Conservation (phyloP, 2,888 invertebrate species). For the Thereva unica region DNA sequence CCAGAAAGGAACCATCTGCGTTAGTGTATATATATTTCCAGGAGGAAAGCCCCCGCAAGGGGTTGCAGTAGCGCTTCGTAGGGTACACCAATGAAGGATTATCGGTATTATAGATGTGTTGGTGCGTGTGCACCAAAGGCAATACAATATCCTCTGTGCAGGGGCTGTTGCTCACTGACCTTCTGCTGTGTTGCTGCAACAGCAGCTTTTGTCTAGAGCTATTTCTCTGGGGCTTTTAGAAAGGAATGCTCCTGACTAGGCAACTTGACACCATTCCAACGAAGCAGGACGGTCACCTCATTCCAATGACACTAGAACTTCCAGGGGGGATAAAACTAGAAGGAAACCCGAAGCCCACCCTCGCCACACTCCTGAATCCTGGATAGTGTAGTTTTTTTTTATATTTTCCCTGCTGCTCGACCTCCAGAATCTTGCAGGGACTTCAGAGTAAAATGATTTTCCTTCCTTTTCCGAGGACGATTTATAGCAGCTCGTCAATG, state of each 20-base stretch:
- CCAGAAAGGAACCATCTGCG: background rate
- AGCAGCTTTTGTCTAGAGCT: slow-evolving; percentile 24
- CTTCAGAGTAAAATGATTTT: slow-evolving; percentile 31
- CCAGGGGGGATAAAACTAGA: no score
- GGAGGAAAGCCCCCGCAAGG: background rate
- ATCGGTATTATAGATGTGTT: slow-evolving; percentile 3
- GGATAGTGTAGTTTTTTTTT: background rate
- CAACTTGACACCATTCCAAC: slow-evolving; percentile 22
- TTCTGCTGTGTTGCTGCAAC: slow-evolving; percentile 16
- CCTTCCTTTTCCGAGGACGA: slow-evolving; percentile 32
- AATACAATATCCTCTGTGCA: background rate
- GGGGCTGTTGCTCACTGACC: slow-evolving; percentile 23
- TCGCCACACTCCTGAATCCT: background rate
- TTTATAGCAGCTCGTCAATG: slow-evolving; percentile 33
- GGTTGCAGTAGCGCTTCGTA: background rate
- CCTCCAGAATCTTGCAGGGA: slow-evolving; percentile 14
- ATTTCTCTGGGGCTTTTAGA: slow-evolving; percentile 13
- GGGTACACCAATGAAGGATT: slow-evolving; percentile 11
- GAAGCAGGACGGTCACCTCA: slow-evolving; percentile 9
- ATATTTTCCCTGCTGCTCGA: background rate
- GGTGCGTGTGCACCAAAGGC: background rate
- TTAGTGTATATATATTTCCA: background rate
- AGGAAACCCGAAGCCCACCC: no score
- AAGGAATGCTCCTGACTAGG: slow-evolving; percentile 29
- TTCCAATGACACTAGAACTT: slow-evolving; percentile 4